Conservation (phyloP, 2,888 invertebrate genomes). For the Polietes domitor region DNA sequence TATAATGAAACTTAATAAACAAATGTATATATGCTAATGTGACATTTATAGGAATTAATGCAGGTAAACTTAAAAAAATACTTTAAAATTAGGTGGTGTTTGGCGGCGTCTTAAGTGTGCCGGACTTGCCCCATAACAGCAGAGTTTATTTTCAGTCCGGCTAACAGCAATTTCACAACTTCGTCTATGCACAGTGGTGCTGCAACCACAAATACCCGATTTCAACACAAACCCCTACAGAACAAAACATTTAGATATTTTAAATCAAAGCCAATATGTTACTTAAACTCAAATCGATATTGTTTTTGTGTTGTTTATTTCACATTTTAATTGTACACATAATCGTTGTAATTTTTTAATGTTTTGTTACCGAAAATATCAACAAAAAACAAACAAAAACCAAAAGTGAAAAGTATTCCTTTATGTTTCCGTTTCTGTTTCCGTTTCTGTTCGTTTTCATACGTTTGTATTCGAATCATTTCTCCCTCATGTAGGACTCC, state of each 20-base stretch:
- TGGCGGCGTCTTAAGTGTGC: too few species aligned
- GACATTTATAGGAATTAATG: too few species aligned
- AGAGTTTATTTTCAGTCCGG: too few species aligned
- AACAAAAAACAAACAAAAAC: conserved; percentile 23
- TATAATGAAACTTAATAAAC: too few species aligned
- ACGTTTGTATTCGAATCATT: not conserved
- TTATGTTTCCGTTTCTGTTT: conserved; percentile 6
- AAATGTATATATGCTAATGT: too few species aligned
- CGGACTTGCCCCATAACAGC: too few species aligned
- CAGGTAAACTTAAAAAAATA: too few species aligned
- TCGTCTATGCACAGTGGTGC: not conserved
- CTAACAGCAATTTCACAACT: not conserved
- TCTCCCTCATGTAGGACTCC: conserved; percentile 48
- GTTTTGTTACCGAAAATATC: conserved; percentile 49
- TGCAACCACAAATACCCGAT: not conserved
- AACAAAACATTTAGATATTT: conserved; percentile 18
- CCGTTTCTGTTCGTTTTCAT: conserved; percentile 7
- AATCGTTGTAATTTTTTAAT: conserved; percentile 60
- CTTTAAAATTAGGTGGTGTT: too few species aligned
- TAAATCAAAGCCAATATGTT: conserved; percentile 3
- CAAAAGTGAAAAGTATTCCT: not conserved
- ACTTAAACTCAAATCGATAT: conserved; percentile 11
- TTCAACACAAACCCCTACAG: conserved; percentile 6
- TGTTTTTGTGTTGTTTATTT: conserved; percentile 48
- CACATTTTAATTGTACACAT: conserved; percentile 61